Conservation (phyloP, 2,888 invertebrate species). For the Anthophora plumipes region DNA sequence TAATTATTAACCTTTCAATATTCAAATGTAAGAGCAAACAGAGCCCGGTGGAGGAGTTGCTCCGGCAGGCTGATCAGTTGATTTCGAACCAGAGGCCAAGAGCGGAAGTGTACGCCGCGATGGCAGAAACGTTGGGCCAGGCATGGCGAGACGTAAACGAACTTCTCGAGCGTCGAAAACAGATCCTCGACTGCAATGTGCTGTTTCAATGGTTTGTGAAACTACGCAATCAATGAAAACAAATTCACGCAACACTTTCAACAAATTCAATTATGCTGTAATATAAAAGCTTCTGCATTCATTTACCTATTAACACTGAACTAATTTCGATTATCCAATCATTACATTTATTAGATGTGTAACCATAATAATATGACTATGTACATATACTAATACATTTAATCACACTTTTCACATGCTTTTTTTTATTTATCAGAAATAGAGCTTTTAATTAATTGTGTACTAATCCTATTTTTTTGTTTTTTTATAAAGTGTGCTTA, state of each 20-base stretch:
- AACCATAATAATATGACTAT: no score
- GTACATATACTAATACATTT: no score
- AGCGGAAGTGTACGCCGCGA: constrained; percentile 93
- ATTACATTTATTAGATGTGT: no score
- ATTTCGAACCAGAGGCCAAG: constrained; percentile 91
- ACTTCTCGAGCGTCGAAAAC: constrained; percentile 91
- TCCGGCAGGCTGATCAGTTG: constrained; percentile 93
- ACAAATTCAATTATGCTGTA: neutral
- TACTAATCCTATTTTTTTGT: no score
- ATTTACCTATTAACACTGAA: neutral
- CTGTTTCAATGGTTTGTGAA: constrained; percentile 88
- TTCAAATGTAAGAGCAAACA: constrained; percentile 90
- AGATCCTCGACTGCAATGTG: constrained; percentile 91
- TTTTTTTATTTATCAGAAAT: no score
- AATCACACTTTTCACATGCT: no score
- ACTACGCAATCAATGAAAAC: no score
- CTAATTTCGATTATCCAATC: neutral
- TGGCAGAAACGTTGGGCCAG: constrained; percentile 92
- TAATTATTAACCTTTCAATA: neutral
- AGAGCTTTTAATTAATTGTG: no score
- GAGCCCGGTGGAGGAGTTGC: constrained; percentile 94
- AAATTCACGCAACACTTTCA: neutral
- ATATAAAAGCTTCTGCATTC: neutral
- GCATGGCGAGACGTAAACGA: constrained; percentile 94
- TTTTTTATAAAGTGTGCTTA: no score